These are phyloP conservation scores for Lontra canadensis DNA, from an alignment of 2,113 vertebrate genomes.

Conservation along the genomic window DNA sequence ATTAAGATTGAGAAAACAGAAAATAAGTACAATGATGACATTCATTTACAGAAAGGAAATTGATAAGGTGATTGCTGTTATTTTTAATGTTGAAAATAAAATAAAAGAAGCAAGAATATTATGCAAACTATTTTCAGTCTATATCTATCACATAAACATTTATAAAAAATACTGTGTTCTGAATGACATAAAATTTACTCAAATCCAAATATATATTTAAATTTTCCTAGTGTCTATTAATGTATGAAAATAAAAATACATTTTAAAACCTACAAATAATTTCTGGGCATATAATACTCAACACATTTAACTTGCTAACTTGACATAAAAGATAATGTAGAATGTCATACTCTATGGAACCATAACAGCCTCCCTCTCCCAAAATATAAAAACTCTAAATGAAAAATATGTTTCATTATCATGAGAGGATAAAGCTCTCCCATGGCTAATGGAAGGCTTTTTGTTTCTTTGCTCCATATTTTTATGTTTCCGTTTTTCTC, in stretches of 20 bases:
- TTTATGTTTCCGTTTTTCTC: not conserved
- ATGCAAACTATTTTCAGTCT: not conserved
- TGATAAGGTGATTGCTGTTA: not conserved
- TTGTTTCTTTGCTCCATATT: not conserved
- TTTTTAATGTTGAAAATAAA: slow-evolving; percentile 10
- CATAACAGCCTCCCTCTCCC: fast-evolving
- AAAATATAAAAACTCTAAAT: not conserved
- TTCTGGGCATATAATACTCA: not conserved
- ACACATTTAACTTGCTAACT: not conserved
- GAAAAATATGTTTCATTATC: not conserved
- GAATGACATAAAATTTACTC: not conserved
- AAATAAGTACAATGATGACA: not conserved
- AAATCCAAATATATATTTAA: not conserved
- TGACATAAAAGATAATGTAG: not conserved
- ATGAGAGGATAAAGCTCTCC: not conserved
- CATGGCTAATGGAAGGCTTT: not conserved
- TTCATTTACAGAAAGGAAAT: not conserved
- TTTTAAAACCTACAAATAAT: not conserved
- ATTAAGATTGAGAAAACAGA: not conserved
- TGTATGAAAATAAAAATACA: not conserved
- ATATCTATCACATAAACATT: not conserved
- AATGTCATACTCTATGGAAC: not conserved
- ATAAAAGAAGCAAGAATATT: not conserved
- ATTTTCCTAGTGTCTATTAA: not conserved
- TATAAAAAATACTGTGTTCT: not conserved